phyloP scores from a whole-genome alignment of 2,888 invertebrate species.

The Melolontha melolontha region DNA sequence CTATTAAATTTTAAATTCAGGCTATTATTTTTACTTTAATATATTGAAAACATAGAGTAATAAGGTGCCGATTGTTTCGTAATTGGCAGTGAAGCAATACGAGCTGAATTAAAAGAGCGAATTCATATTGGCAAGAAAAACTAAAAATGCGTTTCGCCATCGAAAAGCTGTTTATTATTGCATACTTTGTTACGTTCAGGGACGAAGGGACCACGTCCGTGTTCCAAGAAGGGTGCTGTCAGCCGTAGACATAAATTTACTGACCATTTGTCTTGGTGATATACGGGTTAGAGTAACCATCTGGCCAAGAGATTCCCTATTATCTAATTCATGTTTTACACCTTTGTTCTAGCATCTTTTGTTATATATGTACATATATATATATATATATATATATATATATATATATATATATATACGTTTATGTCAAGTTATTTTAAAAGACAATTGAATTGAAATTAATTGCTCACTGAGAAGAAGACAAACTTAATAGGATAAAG shows the following conservation, averaged over 20 bases:
- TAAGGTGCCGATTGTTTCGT: too few relatives aligned
- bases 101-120: too few relatives aligned
- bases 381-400: not conserved
- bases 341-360: conserved; percentile 45
- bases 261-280: conserved; percentile 62
- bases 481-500: not conserved
- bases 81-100: too few relatives aligned
- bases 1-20: too few relatives aligned
- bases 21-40: too few relatives aligned
- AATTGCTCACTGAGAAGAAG: conserved; percentile 15
- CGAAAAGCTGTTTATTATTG: conserved; percentile 18
- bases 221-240: conserved; percentile 45
- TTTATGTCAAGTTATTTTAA: conserved; percentile 7
- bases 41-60: too few relatives aligned
- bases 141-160: not conserved
- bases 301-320: conserved; percentile 52
- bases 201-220: conserved; percentile 15
- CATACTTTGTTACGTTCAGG: conserved; percentile 20
- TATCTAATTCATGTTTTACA: conserved; percentile 57
- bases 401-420: not conserved
- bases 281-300: conserved; percentile 52
- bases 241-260: conserved; percentile 59
- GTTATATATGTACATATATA: not conserved
- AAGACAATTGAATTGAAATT: conserved; percentile 29
- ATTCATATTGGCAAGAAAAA: not conserved